These are phyloP conservation scores for Xiphorhynchus elegans DNA, from an alignment of 2,113 vertebrate species.

Conservation along the genomic window DNA sequence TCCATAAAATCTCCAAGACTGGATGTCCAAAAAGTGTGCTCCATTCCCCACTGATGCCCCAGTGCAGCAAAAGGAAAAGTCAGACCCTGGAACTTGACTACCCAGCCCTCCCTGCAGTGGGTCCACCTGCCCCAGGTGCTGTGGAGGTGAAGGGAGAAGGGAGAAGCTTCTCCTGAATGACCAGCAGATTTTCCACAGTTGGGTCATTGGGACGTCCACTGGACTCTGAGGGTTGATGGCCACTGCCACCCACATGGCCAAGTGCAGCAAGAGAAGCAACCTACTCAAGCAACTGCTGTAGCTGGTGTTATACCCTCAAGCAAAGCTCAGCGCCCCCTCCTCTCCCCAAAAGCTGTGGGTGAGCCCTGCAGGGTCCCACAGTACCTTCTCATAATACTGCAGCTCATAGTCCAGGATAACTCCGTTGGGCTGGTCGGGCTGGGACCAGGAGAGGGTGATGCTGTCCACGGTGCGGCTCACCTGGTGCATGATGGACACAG, in stretches of 20 bases:
- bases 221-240: not conserved
- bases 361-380: not conserved
- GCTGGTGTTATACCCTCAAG: rapidly evolving
- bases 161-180: not conserved
- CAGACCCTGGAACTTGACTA: not conserved
- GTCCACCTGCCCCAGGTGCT: not conserved
- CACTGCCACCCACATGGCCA: not conserved
- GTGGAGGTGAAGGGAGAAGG: not conserved
- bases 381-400: conserved; percentile 94
- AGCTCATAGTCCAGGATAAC: conserved; percentile 96
- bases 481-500: conserved; percentile 96
- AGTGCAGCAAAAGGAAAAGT: not conserved
- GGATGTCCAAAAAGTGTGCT: too few relatives aligned
- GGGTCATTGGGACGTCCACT: not conserved
- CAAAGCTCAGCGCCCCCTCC: not conserved
- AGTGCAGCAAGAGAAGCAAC: not conserved
- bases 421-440: conserved; percentile 94
- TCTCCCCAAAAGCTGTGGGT: not conserved
- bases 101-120: not conserved
- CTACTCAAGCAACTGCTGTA: not conserved
- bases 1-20: not conserved
- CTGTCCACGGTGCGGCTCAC: conserved; percentile 88
- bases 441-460: conserved; percentile 96
- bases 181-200: not conserved
- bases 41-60: not conserved